Evolutionary conservation across 2,797 vertebrate genomes (phyloP).

Genomic region (Poeciliopsis presidionis): DNA sequence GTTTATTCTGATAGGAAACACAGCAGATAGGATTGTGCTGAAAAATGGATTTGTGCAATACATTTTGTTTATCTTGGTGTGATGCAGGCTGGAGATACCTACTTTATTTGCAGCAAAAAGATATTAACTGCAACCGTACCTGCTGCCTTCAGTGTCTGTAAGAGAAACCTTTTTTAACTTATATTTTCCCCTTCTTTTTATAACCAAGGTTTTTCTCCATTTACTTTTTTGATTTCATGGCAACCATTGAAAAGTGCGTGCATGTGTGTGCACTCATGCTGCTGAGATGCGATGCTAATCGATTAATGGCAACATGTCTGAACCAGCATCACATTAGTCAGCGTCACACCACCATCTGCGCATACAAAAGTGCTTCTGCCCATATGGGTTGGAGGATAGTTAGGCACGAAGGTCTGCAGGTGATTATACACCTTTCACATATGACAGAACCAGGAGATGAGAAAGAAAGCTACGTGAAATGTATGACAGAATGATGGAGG

Average conservation of each 20-base stretch:
- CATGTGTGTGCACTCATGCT: conserved; percentile 13
- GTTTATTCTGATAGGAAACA: conserved; percentile 1
- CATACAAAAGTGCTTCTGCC: conserved; percentile 8
- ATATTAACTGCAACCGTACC: neutral
- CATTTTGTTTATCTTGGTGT: conserved; percentile 41
- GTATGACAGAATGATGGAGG: neutral
- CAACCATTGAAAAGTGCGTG: conserved; percentile 5
- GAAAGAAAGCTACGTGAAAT: neutral
- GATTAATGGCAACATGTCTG: conserved; percentile 68
- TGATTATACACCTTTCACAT: conserved; percentile 44
- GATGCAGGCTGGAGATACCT: conserved; percentile 29
- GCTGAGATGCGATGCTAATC: conserved; percentile 57
- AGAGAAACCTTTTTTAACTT: too few relatives aligned
- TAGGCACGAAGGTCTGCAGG: conserved; percentile 47
- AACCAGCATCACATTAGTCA: conserved; percentile 71
- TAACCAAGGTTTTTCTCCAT: conserved; percentile 27
- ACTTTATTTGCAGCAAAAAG: neutral
- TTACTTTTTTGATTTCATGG: conserved; percentile 51
- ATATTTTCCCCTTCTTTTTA: neutral
- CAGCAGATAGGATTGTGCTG: conserved; percentile 7
- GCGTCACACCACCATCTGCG: conserved; percentile 54
- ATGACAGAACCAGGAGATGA: conserved; percentile 8
- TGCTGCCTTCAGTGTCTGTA: neutral
- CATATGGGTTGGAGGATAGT: conserved; percentile 21
- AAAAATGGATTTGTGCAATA: conserved; percentile 39